These are phyloP conservation scores for Brachionus koreanus DNA, from an alignment of 1,140 invertebrate species.

Conservation along the genomic window DNA sequence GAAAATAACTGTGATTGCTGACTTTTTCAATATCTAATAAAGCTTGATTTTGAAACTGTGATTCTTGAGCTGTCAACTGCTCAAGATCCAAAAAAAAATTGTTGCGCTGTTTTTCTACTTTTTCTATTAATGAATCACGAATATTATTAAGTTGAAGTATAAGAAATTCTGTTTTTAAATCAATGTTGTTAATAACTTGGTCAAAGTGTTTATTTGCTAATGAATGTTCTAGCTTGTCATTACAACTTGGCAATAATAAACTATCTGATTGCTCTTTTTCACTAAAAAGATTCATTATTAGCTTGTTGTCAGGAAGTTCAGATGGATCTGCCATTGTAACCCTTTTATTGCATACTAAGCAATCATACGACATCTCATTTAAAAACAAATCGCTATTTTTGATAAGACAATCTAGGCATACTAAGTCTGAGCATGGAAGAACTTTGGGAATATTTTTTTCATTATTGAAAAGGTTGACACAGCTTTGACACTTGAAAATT, in stretches of 20 bases:
- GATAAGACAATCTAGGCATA: neutral
- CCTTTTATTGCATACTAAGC: neutral
- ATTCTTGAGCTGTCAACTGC: neutral
- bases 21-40: neutral
- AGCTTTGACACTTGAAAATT: neutral
- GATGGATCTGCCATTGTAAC: neutral
- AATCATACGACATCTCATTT: neutral
- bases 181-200: neutral
- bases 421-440: neutral
- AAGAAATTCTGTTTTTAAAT: neutral
- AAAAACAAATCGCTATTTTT: neutral
- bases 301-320: neutral
- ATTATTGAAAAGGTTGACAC: neutral
- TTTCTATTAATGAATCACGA: neutral
- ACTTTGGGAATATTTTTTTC: neutral
- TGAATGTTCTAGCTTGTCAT: neutral
- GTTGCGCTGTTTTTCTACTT: neutral
- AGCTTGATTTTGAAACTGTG: neutral
- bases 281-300: neutral
- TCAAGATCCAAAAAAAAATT: neutral
- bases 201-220: constrained; percentile 15
- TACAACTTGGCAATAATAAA: neutral
- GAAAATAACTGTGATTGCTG: neutral
- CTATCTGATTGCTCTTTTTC: neutral
- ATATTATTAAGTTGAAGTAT: neutral